A percentile compares a stretch with the other conserved stretches of the same genome.
Evolutionary conservation across 2,113 vertebrate species (phyloP).

Genomic region (Semicossyphus pulcher): DNA sequence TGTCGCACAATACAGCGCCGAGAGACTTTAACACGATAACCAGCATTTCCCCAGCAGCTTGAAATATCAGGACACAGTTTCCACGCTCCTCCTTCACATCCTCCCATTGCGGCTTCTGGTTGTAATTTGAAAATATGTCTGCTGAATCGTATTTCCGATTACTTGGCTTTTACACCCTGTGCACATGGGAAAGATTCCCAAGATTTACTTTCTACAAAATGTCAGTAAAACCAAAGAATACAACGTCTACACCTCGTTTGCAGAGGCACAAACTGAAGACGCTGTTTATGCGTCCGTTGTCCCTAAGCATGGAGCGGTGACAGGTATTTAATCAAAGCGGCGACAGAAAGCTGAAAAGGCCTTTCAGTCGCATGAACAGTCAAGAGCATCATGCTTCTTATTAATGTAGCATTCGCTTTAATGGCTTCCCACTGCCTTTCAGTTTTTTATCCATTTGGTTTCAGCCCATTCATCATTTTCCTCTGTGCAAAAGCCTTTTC

Average conservation of each 20-base stretch:
- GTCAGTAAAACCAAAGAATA: neutral
- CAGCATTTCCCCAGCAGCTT: neutral
- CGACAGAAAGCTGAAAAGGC: constrained; percentile 60
- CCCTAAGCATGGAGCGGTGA: constrained; percentile 37
- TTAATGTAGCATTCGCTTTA: constrained; percentile 67
- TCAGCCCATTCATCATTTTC: constrained; percentile 51
- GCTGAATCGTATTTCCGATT: neutral
- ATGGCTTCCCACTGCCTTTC: constrained; percentile 55
- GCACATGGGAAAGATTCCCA: neutral
- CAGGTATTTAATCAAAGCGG: constrained; percentile 66
- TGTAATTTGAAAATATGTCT: neutral
- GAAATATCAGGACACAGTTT: constrained; percentile 30
- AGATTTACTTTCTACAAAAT: neutral
- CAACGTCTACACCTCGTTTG: neutral
- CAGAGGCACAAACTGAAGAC: constrained; percentile 8
- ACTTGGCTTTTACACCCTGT: neutral
- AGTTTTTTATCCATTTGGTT: constrained; percentile 41
- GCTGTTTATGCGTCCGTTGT: constrained; percentile 14
- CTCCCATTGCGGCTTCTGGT: constrained; percentile 7
- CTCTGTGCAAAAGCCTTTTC: constrained; percentile 24
- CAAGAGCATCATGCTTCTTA: constrained; percentile 58
- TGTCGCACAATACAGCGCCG: constrained; percentile 17
- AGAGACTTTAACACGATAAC: constrained; percentile 33
- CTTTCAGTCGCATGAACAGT: constrained; percentile 53
- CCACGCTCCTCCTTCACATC: constrained; percentile 1